Evolutionary conservation across 1,140 invertebrate species (phyloP), one percentile per base, ranked within the genome.

Genomic region (Aphaenogaster floridana): DNA sequence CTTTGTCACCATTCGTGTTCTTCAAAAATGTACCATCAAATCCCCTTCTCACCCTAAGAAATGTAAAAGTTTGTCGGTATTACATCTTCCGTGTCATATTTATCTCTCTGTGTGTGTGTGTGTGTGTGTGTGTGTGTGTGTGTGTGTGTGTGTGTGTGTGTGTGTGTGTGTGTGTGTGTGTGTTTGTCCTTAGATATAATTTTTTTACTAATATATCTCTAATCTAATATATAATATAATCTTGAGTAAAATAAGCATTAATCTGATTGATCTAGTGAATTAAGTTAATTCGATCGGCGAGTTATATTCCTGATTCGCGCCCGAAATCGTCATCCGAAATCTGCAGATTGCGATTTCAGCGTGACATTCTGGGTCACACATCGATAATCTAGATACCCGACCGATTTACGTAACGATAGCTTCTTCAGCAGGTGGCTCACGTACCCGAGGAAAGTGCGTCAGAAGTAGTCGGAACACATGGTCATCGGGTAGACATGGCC

Each of bases 391-490:
- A 68, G 45, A 64, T 80, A 28, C 21, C 21, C 50, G 79, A 59
- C n/a, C n/a, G 39, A 57, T 76, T 84, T 84, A 50, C 57, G 80
- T 76, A 84, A 83, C 34, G 79, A 28, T 48, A 36, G 42, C 80
- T 74, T 74, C 68, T 74, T 74, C 68, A 15, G 52, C 68, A 48
- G 50, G 42, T 84, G 42, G 13, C n/a, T 72, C 54, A 76, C 69
- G 69, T 84, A 84, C 6, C 39, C 13, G 39, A 84, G 13, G 69
- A 84, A 84, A 84, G 80, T 84, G 69, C 69, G 80, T 34, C 28
- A 28, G 28, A 28, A 28, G 28, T 28, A 28, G 28, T 28, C 50
- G 63, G 21, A 66, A 57, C 28, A 21, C 28, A 21, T 45, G 39
- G 34, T 7, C 11, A 48, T 39, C n/a, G 34, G 21, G 15, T 13